A percentile compares a stretch with the other conserved stretches of the same genome.
These are phyloP conservation scores for Cherax quadricarinatus DNA, from an alignment of 1,140 invertebrate genomes.

Conservation along the genomic window DNA sequence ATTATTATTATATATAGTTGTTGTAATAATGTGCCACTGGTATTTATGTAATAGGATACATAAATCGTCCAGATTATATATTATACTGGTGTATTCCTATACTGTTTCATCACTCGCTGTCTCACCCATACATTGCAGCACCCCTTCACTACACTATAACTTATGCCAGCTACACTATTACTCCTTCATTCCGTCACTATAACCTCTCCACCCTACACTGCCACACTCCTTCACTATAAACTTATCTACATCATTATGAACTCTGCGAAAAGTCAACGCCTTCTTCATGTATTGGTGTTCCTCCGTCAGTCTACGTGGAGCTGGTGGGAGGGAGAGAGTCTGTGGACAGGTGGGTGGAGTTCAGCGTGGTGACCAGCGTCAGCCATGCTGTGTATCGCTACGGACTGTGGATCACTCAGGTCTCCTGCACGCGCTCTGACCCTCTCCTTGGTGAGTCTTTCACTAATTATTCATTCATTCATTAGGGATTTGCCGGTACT, in stretches of 20 bases:
- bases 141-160: too few species aligned
- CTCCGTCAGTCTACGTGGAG: slow-evolving; percentile 37
- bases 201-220: neutral
- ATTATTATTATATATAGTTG: too few species aligned
- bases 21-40: too few species aligned
- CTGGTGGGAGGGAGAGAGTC: neutral
- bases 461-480: too few species aligned
- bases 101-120: too few species aligned
- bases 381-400: slow-evolving; percentile 31
- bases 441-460: slow-evolving; percentile 28
- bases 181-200: neutral
- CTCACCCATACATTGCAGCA: too few species aligned
- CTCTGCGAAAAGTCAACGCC: too few species aligned
- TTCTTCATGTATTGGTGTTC: neutral
- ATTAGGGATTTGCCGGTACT: too few species aligned
- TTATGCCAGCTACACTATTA: too few species aligned
- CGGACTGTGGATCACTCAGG: slow-evolving; percentile 56
- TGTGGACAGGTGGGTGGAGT: slow-evolving; percentile 41
- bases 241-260: neutral
- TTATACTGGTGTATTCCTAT: too few species aligned
- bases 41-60: too few species aligned
- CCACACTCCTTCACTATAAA: neutral
- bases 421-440: slow-evolving; percentile 9
- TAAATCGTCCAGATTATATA: too few species aligned
- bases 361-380: slow-evolving; percentile 1